These are phyloP conservation scores for Bubo scandiacus DNA, from an alignment of 2,113 vertebrate genomes.

Conservation along the genomic window DNA sequence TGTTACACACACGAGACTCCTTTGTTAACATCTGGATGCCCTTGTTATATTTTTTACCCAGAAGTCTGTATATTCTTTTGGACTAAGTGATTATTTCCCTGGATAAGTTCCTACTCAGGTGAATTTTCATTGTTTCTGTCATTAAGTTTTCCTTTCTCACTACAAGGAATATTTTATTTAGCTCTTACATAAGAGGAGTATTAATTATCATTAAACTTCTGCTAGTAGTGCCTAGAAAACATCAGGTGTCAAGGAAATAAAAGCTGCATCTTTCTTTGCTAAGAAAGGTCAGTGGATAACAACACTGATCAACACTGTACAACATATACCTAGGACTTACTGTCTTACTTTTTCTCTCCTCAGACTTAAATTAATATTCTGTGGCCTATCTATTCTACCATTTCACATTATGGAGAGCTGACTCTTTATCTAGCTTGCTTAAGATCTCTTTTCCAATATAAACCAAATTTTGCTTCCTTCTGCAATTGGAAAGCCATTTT, in stretches of 20 bases:
- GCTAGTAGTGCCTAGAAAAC: background rate
- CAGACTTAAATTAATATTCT: background rate
- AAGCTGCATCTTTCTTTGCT: background rate
- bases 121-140: background rate
- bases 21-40: conserved; percentile 29
- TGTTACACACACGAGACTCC: background rate
- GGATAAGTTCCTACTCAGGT: background rate
- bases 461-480: background rate
- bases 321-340: background rate
- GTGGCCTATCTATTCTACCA: background rate
- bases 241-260: background rate
- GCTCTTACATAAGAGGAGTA: background rate
- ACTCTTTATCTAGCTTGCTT: background rate
- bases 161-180: background rate
- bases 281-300: background rate
- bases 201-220: background rate
- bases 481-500: background rate
- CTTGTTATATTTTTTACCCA: background rate
- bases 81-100: background rate
- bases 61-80: background rate
- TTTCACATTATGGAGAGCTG: background rate
- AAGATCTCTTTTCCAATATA: background rate
- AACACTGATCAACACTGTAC: background rate
- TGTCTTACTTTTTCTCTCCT: background rate
- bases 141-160: background rate